Percentiles rank a stretch among this genome's conserved stretches.
Evolutionary conservation across 1,140 invertebrate genomes (phyloP).

Genomic region (Lamellibrachia luymesi): DNA sequence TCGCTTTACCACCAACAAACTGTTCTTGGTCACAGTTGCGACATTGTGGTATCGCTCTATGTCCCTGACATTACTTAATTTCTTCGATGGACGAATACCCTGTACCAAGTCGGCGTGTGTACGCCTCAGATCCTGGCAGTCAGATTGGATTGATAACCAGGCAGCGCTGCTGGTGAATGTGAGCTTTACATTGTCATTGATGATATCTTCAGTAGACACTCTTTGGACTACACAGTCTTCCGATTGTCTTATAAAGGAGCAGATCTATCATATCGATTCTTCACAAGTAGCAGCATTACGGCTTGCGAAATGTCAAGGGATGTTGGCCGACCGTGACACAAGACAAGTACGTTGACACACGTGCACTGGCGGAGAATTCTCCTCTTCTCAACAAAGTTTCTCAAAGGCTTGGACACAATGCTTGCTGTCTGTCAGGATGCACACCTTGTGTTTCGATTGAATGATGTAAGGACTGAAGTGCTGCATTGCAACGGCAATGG

Average conservation of each 20-base stretch:
- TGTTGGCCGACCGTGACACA: not conserved
- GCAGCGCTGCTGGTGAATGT: not conserved
- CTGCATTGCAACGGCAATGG: not conserved
- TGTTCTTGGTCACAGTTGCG: not conserved
- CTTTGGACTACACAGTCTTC: not conserved
- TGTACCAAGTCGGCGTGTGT: conserved; percentile 1
- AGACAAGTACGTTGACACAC: not conserved
- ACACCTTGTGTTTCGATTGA: too few species aligned
- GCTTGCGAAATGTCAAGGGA: not conserved
- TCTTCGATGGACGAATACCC: not conserved
- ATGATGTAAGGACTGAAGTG: conserved; percentile 6
- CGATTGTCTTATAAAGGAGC: not conserved
- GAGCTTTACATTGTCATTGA: not conserved
- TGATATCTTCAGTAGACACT: not conserved
- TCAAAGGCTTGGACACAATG: conserved; percentile 9
- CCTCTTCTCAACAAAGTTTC: conserved; percentile 6
- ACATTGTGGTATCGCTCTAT: not conserved
- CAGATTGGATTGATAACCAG: not conserved
- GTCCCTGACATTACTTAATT: not conserved
- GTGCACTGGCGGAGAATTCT: not conserved
- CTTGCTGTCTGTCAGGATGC: conserved; percentile 2
- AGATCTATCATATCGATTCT: not conserved
- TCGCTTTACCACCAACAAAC: not conserved
- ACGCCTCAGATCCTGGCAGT: not conserved
- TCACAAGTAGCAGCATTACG: not conserved